These are phyloP conservation scores for Muricea muricata DNA, from an alignment of 92 coral and sea anemone species.

Conservation along the genomic window DNA sequence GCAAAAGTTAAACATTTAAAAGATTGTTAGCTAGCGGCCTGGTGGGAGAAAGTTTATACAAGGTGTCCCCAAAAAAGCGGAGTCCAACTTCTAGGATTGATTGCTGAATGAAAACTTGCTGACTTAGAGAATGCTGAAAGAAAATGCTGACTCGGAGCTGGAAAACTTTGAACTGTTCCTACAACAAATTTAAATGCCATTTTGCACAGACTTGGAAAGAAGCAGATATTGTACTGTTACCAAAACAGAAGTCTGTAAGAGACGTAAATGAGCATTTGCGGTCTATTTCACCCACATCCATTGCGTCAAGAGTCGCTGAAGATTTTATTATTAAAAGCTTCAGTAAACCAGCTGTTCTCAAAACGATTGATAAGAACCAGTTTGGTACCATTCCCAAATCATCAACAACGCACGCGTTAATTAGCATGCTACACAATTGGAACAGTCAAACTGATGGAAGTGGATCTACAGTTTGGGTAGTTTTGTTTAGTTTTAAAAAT, in stretches of 20 bases:
- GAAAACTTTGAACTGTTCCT: slow-evolving; percentile 49
- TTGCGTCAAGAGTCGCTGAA: slow-evolving; percentile 50
- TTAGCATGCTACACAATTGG: neutral
- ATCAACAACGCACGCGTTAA: slow-evolving; percentile 45
- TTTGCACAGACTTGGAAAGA: slow-evolving; percentile 56
- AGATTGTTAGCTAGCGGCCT: slow-evolving; percentile 20
- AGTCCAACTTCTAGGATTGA: too few species aligned
- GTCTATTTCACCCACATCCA: slow-evolving; percentile 60
- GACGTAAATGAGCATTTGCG: slow-evolving; percentile 61
- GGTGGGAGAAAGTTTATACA: slow-evolving; percentile 9
- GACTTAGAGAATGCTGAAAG: slow-evolving; percentile 45
- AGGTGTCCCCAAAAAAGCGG: slow-evolving; percentile 2
- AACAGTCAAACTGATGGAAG: neutral
- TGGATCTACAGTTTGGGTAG: neutral
- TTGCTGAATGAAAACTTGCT: too few species aligned
- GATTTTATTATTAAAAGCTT: slow-evolving; percentile 34
- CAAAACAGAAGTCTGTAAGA: slow-evolving; percentile 55
- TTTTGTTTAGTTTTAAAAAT: neutral
- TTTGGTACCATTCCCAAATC: slow-evolving; percentile 13
- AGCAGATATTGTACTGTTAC: slow-evolving; percentile 55
- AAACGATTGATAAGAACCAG: neutral
- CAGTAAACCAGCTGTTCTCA: neutral
- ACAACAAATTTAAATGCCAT: slow-evolving; percentile 33
- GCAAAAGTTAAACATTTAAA: slow-evolving; percentile 15
- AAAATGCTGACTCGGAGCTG: slow-evolving; percentile 53